Evolutionary conservation across 2,113 vertebrate species (phyloP).

Genomic region (Nettapus auritus): DNA sequence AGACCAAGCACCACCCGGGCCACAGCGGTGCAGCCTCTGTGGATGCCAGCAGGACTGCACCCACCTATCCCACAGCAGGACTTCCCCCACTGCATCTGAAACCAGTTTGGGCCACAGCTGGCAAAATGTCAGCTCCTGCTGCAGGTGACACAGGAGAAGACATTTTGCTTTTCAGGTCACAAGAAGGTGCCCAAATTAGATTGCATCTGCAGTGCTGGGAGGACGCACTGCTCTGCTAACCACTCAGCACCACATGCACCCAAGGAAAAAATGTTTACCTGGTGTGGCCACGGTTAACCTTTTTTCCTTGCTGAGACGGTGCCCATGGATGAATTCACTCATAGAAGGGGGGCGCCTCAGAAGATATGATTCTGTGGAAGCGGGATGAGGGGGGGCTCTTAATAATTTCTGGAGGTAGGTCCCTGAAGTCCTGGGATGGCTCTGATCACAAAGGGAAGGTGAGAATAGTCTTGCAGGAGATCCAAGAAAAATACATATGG

Average conservation of each 20-base stretch:
- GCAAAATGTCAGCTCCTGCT: slow-evolving; percentile 42
- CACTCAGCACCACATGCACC: slow-evolving; percentile 81
- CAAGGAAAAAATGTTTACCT: slow-evolving; percentile 88
- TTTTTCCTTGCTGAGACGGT: slow-evolving; percentile 86
- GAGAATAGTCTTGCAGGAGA: slow-evolving; percentile 87
- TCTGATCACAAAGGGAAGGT: slow-evolving; percentile 89
- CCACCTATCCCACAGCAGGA: neutral
- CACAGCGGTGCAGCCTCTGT: neutral
- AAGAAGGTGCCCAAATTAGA: slow-evolving; percentile 59
- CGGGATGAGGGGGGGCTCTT: slow-evolving; percentile 81
- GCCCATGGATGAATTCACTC: slow-evolving; percentile 84
- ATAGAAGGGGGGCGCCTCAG: slow-evolving; percentile 83
- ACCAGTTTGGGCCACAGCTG: neutral
- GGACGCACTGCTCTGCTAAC: slow-evolving; percentile 31
- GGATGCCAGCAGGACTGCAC: neutral
- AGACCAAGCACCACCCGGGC: neutral
- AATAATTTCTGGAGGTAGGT: slow-evolving; percentile 84
- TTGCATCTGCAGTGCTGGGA: slow-evolving; percentile 24
- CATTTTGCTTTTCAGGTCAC: slow-evolving; percentile 25
- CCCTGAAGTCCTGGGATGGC: slow-evolving; percentile 85
- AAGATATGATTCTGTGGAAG: slow-evolving; percentile 84
- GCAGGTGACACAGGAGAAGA: neutral
- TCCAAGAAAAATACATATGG: slow-evolving; percentile 85
- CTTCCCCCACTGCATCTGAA: slow-evolving; percentile 44
- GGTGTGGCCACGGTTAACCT: slow-evolving; percentile 84